Evolutionary conservation across 2,888 invertebrate species (phyloP), one percentile per base, ranked within the genome.

Genomic region (Athalia circularis): DNA sequence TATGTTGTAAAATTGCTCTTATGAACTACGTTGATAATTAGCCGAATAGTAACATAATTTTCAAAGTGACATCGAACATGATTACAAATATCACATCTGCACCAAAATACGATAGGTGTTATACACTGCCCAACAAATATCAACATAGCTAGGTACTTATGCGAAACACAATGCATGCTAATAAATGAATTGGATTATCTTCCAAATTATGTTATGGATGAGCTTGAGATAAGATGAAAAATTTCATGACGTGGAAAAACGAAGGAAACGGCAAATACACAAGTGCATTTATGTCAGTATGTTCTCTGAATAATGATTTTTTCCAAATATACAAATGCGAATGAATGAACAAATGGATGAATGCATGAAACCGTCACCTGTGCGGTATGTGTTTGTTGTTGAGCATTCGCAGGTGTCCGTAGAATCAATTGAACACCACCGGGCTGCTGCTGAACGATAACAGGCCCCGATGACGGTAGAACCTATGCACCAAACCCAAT

Each of bases 401-500:
- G 90, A 80, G 90, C 85, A 83, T 87, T 88, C 78, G 94, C 91
- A 78, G 94, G 94, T 79, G 94, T 94, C 84, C 95, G 91, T 83
- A 95, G 90, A 83, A 95, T 94, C 81, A 95, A 92, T 87, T 95
- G 95, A 77, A 95, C 94, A 67, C 94, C 94, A 84, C 94, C 94
- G 72, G 94, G 92, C 86, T 93, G 93, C 85, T 93, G 94, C 83
- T 94, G 94, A 80, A 94, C 92, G 85, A 94, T 88, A 81, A 94
- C 92, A 72, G 93, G 93, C 89, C 90, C 90, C 79, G 89, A 87
- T 79, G 90, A 90, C 80, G 90, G 90, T 82, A 91, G 86, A 83
- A 90, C 90, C 90, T 90, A 87, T 82, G 81, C 87, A 88, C 85
- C 87, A 88, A 89, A 88, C 86, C 86, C 86, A 85, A 86, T 82